Conservation (phyloP, 2,888 invertebrate species). For the Amitus sp. region DNA sequence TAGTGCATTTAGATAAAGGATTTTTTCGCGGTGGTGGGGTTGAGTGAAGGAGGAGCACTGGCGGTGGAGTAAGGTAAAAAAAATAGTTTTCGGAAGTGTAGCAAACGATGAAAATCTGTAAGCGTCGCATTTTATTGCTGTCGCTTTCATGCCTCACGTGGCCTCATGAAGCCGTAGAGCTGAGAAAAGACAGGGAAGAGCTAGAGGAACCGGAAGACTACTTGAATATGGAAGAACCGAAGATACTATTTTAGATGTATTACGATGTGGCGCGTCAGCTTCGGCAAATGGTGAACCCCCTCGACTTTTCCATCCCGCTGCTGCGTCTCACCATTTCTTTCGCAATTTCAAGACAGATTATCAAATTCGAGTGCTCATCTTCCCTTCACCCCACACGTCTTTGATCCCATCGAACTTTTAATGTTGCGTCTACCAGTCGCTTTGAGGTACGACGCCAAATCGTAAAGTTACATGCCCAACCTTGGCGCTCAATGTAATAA, state of each 20-base stretch:
- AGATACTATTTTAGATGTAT: background rate
- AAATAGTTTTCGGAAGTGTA: background rate
- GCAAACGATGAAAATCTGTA: constrained; percentile 38
- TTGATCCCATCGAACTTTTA: background rate
- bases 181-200: background rate
- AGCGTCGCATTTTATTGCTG: constrained; percentile 46
- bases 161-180: constrained; percentile 23
- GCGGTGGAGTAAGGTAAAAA: background rate
- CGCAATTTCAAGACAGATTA: constrained; percentile 5
- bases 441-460: background rate
- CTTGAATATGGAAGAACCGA: constrained; percentile 23
- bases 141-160: constrained; percentile 42
- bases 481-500: too few relatives aligned
- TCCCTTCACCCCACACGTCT: background rate
- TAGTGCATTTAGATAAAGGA: background rate
- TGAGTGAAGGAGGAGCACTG: background rate
- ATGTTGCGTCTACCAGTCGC: background rate
- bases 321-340: background rate
- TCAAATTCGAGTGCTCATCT: constrained; percentile 3
- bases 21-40: background rate
- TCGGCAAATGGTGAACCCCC: constrained; percentile 5
- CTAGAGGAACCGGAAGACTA: constrained; percentile 23
- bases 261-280: background rate
- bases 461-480: too few relatives aligned
- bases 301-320: background rate